These are phyloP conservation scores for Lerista edwardsae DNA, from an alignment of 2,797 vertebrate genomes.

Conservation along the genomic window DNA sequence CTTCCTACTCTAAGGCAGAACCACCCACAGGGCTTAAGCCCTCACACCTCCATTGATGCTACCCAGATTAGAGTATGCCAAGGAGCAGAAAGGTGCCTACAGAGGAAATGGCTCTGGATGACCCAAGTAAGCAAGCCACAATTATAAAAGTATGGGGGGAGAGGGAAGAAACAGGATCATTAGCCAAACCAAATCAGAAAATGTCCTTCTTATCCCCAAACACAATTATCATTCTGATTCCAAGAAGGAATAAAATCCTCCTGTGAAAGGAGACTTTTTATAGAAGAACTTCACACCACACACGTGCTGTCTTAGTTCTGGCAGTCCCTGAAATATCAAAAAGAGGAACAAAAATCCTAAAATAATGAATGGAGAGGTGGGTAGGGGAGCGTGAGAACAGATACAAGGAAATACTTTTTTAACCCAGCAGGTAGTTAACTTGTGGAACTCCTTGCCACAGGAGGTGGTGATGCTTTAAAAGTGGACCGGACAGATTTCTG, in stretches of 20 bases:
- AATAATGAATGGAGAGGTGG: neutral
- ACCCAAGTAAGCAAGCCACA: neutral
- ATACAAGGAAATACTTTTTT: no score
- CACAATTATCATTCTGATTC: neutral
- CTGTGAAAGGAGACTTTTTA: neutral
- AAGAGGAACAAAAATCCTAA: neutral
- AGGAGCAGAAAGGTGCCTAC: conserved; percentile 24
- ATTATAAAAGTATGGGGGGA: neutral
- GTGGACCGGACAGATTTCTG: no score
- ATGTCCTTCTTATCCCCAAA: neutral
- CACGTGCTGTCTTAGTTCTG: neutral
- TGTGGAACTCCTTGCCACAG: no score
- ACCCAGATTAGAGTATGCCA: neutral
- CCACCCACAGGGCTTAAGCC: neutral
- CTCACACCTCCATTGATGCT: neutral
- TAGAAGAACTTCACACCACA: neutral
- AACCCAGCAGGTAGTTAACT: no score
- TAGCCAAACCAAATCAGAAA: neutral
- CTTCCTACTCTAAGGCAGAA: neutral
- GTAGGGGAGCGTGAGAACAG: no score
- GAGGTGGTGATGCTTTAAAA: no score
- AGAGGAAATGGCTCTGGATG: neutral
- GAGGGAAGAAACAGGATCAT: neutral
- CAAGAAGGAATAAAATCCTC: neutral
- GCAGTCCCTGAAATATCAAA: neutral